phyloP scores from a whole-genome alignment of 2,113 vertebrate genomes.

The Colinus virginianus region DNA sequence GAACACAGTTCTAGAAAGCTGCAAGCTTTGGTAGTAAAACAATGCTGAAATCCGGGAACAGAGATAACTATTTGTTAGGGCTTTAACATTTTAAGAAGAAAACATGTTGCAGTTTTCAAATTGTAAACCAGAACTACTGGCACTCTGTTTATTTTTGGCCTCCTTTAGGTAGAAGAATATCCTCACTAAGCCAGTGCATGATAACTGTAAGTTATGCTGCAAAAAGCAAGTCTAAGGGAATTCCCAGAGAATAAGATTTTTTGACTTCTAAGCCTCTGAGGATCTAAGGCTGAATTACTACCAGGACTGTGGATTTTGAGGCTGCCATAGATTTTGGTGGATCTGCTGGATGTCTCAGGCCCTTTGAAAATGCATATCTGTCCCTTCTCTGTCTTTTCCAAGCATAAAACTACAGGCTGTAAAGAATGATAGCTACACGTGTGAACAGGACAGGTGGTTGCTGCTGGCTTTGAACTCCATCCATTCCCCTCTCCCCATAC shows the following conservation, averaged over 20 bases:
- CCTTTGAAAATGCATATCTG: neutral
- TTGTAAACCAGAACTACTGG: neutral
- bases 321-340: neutral
- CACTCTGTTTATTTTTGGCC: neutral
- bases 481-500: fast-evolving
- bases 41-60: neutral
- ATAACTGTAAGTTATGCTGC: neutral
- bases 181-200: neutral
- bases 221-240: neutral
- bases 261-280: neutral
- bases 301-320: neutral
- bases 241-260: neutral
- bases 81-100: neutral
- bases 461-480: neutral
- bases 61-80: neutral
- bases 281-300: neutral
- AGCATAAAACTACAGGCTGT: neutral
- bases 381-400: neutral
- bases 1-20: neutral
- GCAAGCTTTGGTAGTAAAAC: neutral
- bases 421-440: neutral
- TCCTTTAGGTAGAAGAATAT: neutral
- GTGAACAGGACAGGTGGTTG: neutral
- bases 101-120: neutral
- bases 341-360: neutral